Evolutionary conservation across 2,113 vertebrate species (phyloP), one percentile per base, ranked within the genome.

Genomic region (Ceyx melanurus): DNA sequence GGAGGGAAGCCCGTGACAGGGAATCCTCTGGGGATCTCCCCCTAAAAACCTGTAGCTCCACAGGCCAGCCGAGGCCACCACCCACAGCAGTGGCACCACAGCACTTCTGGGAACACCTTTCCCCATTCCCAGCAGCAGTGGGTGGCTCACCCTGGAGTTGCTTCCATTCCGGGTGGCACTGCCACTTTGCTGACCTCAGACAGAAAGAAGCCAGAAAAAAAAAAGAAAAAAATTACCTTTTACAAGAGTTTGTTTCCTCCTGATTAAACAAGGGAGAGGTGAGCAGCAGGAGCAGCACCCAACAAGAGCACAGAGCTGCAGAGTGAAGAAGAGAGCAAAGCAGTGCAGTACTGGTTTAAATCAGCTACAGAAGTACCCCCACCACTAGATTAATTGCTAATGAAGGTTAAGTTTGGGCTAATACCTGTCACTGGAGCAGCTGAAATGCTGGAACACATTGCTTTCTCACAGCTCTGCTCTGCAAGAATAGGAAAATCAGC

Each of bases 301-400:
- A 50, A 50, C 53, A 40, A 51, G 83, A 91, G 74, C 82, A 45
- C 28, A 25, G 82, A 89, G 91, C 91, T 94, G 89, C 85, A 73
- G 94, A 91, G 91, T 12, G 10, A 84, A 75, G 78, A 71, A 76
- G 94, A 57, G 89, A 87, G 78, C 84, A 93, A 92, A 90, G 75
- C 84, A 65, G 82, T 9, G 62, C 94, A 82, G 67, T 25, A 3
- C 88, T 88, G 90, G 95, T 95, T 82, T 56, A 66, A 92, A 95
- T 95, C 93, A 91, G 88, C 79, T 88, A 88, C 93, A 89, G 82
- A 95, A 92, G 37, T 11, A 37, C 37, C 95, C 92, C 73, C 94
- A 95, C 82, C 60, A 89, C 80, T 89, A 95, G 94, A 94, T 95
- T 66, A 66, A 88, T 15, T 77, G 82, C 90, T 92, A 88, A 91